A percentile compares a stretch with the other conserved stretches of the same genome.
These are phyloP conservation scores for Prorops nasuta DNA, from an alignment of 1,140 invertebrate genomes.

Conservation along the genomic window DNA sequence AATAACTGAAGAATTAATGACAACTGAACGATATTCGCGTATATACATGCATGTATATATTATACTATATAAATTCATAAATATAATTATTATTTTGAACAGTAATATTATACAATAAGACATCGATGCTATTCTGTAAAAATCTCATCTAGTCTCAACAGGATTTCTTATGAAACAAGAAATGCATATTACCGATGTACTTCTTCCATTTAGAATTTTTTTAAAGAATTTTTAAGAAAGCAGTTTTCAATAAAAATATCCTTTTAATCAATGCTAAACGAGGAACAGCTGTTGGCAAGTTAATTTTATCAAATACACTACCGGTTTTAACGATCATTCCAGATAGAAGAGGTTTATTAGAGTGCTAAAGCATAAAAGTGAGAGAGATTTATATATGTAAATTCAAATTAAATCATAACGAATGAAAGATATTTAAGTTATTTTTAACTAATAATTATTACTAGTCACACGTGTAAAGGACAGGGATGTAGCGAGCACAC, in stretches of 20 bases:
- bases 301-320: conserved; percentile 18
- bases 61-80: too few relatives aligned
- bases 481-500: conserved; percentile 19
- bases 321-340: conserved; percentile 45
- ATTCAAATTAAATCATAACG: conserved; percentile 17
- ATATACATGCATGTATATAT: conserved; percentile 33
- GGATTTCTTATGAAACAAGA: too few relatives aligned
- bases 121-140: too few relatives aligned
- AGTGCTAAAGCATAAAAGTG: conserved; percentile 21
- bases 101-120: too few relatives aligned
- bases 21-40: conserved; percentile 39
- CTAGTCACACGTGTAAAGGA: conserved; percentile 50
- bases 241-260: too few relatives aligned
- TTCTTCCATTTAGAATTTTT: too few relatives aligned
- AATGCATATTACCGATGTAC: too few relatives aligned
- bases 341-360: conserved; percentile 31
- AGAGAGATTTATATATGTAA: conserved; percentile 39
- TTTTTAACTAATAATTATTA: conserved; percentile 45
- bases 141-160: too few relatives aligned
- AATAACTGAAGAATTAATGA: conserved; percentile 47
- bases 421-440: conserved; percentile 41
- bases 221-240: too few relatives aligned
- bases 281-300: conserved; percentile 1
- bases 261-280: too few relatives aligned
- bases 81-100: too few relatives aligned